Evolutionary conservation across 1,140 invertebrate genomes (phyloP).

Genomic region (Agraylea sexmaculata): DNA sequence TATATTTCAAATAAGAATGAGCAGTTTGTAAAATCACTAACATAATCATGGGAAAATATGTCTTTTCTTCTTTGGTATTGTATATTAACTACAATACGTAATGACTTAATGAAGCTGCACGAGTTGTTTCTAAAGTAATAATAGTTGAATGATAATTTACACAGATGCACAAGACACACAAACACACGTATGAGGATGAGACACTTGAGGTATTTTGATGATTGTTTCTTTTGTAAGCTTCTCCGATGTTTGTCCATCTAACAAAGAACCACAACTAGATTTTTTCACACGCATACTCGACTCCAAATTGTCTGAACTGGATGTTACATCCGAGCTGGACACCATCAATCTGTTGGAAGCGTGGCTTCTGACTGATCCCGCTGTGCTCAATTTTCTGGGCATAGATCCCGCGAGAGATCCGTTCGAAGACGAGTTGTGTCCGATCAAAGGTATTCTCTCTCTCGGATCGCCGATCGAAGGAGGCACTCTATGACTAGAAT

Average conservation of each 20-base stretch:
- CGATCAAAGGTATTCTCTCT: conserved; percentile 18
- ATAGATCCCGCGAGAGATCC: conserved; percentile 18
- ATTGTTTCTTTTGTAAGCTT: conserved; percentile 11
- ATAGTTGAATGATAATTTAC: no score
- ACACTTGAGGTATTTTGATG: conserved; percentile 12
- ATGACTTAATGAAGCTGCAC: no score
- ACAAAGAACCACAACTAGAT: conserved; percentile 18
- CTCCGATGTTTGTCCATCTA: conserved; percentile 13
- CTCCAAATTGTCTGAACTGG: conserved; percentile 19
- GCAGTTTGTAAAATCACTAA: no score
- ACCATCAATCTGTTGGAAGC: conserved; percentile 19
- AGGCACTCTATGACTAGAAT: conserved; percentile 12
- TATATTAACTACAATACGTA: no score
- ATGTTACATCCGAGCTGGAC: conserved; percentile 21
- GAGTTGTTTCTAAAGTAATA: no score
- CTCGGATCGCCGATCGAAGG: conserved; percentile 17
- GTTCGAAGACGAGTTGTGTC: conserved; percentile 20
- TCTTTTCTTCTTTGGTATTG: no score
- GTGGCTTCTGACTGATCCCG: conserved; percentile 18
- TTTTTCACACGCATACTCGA: conserved; percentile 15
- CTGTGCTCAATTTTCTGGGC: conserved; percentile 19
- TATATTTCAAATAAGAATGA: no score
- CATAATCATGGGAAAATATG: no score
- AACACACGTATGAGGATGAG: conserved; percentile 19
- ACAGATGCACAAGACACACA: no score